Base-by-base conservation (phyloP, 2,797 vertebrate genomes). In the Mus caroli region DNA sequence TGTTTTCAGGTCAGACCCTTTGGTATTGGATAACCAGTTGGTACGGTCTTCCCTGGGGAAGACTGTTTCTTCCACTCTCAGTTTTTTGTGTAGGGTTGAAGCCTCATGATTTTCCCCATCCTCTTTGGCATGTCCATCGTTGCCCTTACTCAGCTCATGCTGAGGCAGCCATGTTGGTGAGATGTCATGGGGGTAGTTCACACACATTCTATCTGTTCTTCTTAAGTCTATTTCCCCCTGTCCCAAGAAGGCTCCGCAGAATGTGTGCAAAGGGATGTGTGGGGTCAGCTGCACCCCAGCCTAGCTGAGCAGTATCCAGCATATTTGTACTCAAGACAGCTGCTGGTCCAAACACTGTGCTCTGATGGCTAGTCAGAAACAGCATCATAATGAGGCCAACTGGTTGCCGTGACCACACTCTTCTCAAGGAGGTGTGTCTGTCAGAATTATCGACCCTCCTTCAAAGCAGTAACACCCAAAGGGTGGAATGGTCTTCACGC, bases 371-470 rank as follows among this genome's bases (percentile, higher is more conserved):
- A 62, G 58, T 37, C 34, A 86, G 80, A 91, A 84, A n/a, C 31
- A 26, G 71, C 28, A 22, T 31, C 31, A 24, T n/a, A 24, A n/a
- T 52, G 20, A 52, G 31, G 67, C 52, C 54, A 12, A 28, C 64
- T 7, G 46, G 12, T 71, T 71, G 85, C 13, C 2, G 43, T 58
- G 62, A 75, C 7, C 4, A 22, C 3, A 58, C 3, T 62, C 46
- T 91, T 88, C 34, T 15, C 26, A 56, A 64, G 78, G 50, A 90
- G 58, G 10, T 52, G 24, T 92, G 90, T 80, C 91, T 76, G 24
- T 7, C 20, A 40, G 37, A 26, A 69, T 52, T 34, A 17, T 67
- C 7, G 10, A 26, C 43, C 62, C 12, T 40, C 6, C 20, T 20
- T n/a, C 46, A 83, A 92, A 56, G 64, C 37, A n/a, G n/a, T 20